Evolutionary conservation across 2,888 invertebrate genomes (phyloP).

Genomic region (Coenonympha glycerion): DNA sequence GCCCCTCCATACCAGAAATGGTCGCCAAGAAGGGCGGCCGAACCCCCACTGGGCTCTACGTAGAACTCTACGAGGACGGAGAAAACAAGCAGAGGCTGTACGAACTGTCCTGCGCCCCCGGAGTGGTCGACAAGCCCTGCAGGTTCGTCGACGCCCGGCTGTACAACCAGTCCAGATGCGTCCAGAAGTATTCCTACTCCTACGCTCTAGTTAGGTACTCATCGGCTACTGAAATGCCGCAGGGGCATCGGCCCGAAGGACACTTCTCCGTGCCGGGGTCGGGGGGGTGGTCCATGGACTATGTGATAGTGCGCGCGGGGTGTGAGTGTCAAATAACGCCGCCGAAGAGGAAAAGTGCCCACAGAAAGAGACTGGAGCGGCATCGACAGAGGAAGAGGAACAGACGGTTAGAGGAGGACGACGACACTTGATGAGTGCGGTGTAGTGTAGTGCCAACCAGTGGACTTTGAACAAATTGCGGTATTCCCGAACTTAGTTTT

Average conservation of each 20-base stretch:
- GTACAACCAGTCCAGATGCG: conserved; percentile 83
- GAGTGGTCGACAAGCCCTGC: conserved; percentile 83
- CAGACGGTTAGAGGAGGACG: conserved; percentile 50
- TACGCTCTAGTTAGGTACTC: conserved; percentile 86
- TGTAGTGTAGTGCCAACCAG: conserved; percentile 51
- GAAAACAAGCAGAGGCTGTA: conserved; percentile 83
- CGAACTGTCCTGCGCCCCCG: conserved; percentile 85
- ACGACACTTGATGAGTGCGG: conserved; percentile 58
- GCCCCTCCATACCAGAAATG: conserved; percentile 86
- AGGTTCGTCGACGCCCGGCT: conserved; percentile 82
- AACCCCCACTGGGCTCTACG: conserved; percentile 81
- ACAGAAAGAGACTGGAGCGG: conserved; percentile 44
- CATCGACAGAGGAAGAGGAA: conserved; percentile 58
- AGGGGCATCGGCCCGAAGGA: conserved; percentile 53
- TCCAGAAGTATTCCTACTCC: conserved; percentile 87
- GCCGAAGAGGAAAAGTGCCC: conserved; percentile 62
- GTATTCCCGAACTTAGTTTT: conserved; percentile 46
- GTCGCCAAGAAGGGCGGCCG: conserved; percentile 85
- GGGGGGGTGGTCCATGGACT: conserved; percentile 85
- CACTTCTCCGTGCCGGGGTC: conserved; percentile 71
- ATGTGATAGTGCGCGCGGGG: conserved; percentile 87
- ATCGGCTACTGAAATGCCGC: conserved; percentile 58
- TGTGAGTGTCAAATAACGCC: conserved; percentile 87
- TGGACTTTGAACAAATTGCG: conserved; percentile 59
- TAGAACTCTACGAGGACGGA: conserved; percentile 84